These are phyloP conservation scores for Anoplolepis gracilipes DNA, from an alignment of 1,140 invertebrate genomes.

Conservation along the genomic window DNA sequence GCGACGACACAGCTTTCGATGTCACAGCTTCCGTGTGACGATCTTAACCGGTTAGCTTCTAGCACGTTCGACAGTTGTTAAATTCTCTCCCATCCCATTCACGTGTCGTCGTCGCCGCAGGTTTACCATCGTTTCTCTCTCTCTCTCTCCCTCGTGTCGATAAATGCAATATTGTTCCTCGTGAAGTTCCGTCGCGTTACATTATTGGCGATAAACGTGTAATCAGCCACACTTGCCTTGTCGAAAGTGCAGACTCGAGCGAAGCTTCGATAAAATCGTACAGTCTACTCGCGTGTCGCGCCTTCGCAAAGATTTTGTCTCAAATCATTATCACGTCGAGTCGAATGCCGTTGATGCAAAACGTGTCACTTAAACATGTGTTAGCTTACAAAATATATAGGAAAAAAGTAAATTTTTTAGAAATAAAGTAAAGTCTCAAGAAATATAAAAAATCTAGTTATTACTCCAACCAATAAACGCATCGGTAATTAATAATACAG, in stretches of 20 bases:
- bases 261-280: constrained; percentile 22
- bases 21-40: constrained; percentile 12
- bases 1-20: constrained; percentile 22
- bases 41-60: constrained; percentile 40
- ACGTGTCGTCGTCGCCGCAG: neutral
- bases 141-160: neutral
- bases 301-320: neutral
- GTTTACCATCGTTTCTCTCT: neutral
- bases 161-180: constrained; percentile 53
- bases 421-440: neutral
- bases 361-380: neutral
- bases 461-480: neutral
- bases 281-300: neutral
- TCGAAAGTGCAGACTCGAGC: neutral
- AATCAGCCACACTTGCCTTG: constrained; percentile 32
- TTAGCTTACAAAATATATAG: no score
- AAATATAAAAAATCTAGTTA: neutral
- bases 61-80: constrained; percentile 56
- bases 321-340: neutral
- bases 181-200: constrained; percentile 41
- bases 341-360: neutral
- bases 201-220: constrained; percentile 41
- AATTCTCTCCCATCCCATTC: constrained; percentile 11
- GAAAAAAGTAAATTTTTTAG: neutral
- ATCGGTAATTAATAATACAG: constrained; percentile 22